Evolutionary conservation across 2,797 vertebrate genomes (phyloP), one percentile per base, ranked within the genome.

Genomic region (Clamator glandarius): DNA sequence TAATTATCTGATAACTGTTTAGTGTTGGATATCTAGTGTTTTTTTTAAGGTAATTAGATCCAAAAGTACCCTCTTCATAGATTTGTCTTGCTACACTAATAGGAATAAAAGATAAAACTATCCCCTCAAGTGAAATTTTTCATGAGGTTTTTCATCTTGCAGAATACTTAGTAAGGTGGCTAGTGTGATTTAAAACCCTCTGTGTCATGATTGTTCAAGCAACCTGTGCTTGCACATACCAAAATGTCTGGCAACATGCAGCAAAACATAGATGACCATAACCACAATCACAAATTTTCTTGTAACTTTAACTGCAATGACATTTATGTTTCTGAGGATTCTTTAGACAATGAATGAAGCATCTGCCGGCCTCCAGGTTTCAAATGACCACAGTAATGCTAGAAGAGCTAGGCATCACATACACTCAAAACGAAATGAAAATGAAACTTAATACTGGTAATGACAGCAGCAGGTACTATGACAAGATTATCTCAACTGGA

Each of bases 401-500:
- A 35, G 51, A 90, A 89, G 44, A 92, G 48, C 46, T 86, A 77
- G 91, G 57, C 86, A 86, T 92, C 15, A 59, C 8, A 42, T 42
- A 48, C 51, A 75, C 58, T 81, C 89, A 46, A 85, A 95, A 94
- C 90, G 70, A 90, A 90, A 86, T 92, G 63, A 90, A 88, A 88
- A 66, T 84, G 35, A 93, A 69, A 57, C 29, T 91, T 75, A 78
- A 59, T 91, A 77, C 58, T 66, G 70, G 59, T 70, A 70, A 89
- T 82, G 92, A 88, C 82, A 94, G 61, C 76, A 61, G 41, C 31
- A 79, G 90, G 94, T 96, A 82, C 64, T 91, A 52, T 84, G 77
- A 94, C 89, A 95, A 95, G 73, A 70, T 95, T 95, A 84, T 96
- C 81, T 81, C 69, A 85, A 72, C 72, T 77, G 67, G 51, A 86